phyloP scores from a whole-genome alignment of 2,888 invertebrate species.

The Dynastes tityus region DNA sequence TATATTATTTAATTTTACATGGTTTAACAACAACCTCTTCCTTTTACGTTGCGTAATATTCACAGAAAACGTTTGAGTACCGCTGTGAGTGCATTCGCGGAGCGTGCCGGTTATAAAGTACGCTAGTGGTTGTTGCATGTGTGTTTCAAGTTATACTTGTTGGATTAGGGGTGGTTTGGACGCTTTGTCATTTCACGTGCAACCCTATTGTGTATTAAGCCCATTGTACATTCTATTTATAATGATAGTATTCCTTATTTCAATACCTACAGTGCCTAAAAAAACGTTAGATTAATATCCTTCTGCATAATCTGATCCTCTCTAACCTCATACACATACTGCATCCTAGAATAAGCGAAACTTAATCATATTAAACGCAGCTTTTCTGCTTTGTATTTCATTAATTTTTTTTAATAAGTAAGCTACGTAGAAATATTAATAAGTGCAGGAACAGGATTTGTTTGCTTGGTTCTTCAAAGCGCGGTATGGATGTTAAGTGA shows the following conservation, averaged over 20 bases:
- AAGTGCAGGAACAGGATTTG: too few relatives aligned
- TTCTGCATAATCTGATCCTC: conserved; percentile 12
- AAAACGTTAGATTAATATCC: conserved; percentile 47
- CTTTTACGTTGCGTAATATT: neutral
- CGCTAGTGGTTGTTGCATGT: conserved; percentile 62
- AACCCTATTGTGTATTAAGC: conserved; percentile 65
- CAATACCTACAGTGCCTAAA: conserved; percentile 55
- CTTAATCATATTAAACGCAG: conserved; percentile 13
- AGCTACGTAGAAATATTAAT: too few relatives aligned
- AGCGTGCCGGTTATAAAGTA: conserved; percentile 67
- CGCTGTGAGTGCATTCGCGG: conserved; percentile 54
- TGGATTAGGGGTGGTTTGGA: conserved; percentile 70
- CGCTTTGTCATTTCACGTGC: conserved; percentile 70
- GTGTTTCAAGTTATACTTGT: conserved; percentile 70
- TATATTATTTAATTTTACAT: too few relatives aligned
- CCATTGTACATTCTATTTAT: conserved; percentile 66
- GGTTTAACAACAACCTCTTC: too few relatives aligned
- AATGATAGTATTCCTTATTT: conserved; percentile 67
- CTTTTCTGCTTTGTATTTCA: neutral
- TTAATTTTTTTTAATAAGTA: too few relatives aligned
- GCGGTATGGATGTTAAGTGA: too few relatives aligned
- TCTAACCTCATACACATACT: neutral
- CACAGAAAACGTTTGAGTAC: conserved; percentile 31
- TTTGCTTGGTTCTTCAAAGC: too few relatives aligned
- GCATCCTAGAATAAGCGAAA: conserved; percentile 3